Conservation (phyloP, 2,797 vertebrate genomes). For the Mus minutoides region DNA sequence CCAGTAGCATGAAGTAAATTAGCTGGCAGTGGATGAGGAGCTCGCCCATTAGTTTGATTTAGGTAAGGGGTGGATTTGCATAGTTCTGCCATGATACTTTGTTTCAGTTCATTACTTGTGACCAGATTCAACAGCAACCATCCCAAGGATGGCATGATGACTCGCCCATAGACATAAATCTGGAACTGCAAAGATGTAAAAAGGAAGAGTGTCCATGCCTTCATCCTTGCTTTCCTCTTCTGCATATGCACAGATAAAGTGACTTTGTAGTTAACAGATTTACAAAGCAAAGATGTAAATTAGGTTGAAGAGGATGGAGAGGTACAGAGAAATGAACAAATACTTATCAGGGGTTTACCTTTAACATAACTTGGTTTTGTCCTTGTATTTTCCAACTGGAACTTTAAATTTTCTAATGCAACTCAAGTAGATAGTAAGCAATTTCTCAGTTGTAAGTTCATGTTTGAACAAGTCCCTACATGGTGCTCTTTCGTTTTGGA, state of each 20-base stretch:
- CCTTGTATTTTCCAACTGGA: background rate
- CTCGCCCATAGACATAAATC: slow-evolving; percentile 68
- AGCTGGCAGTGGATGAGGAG: slow-evolving; percentile 75
- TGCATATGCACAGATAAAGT: background rate
- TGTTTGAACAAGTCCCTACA: background rate
- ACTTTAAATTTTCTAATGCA: slow-evolving; percentile 10
- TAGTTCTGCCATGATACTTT: slow-evolving; percentile 83
- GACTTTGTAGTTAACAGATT: background rate
- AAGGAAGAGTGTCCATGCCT: background rate
- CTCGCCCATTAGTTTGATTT: slow-evolving; percentile 83
- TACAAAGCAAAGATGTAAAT: slow-evolving; percentile 17
- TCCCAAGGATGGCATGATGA: slow-evolving; percentile 71
- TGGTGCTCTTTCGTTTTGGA: background rate
- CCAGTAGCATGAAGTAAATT: slow-evolving; percentile 78
- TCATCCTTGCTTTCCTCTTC: slow-evolving; percentile 52
- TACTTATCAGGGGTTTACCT: slow-evolving; percentile 5
- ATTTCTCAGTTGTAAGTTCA: background rate
- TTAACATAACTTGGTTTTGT: background rate
- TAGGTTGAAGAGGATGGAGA: background rate
- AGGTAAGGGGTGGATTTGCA: slow-evolving; percentile 81
- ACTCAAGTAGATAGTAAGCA: background rate
- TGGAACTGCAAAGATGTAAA: slow-evolving; percentile 71
- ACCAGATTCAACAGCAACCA: slow-evolving; percentile 70
- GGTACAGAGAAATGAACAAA: background rate
- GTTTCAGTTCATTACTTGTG: slow-evolving; percentile 84